Evolutionary conservation across 2,888 invertebrate species (phyloP).

Genomic region (Drosophila koepferae): DNA sequence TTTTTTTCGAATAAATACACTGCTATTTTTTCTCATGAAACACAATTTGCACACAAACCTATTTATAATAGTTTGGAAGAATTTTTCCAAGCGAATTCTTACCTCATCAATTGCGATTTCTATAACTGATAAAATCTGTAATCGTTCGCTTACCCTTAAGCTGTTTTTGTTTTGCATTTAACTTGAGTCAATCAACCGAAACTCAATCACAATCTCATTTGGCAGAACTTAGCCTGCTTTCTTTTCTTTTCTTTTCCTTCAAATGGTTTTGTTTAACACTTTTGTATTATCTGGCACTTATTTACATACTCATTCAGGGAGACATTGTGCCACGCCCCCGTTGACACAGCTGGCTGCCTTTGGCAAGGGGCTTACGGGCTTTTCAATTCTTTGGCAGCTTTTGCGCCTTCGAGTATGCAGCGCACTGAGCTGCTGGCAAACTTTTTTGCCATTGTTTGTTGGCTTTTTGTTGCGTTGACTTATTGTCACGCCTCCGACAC

Average conservation of each 20-base stretch:
- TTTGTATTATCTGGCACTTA: conserved; percentile 28
- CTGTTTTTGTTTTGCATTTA: conserved; percentile 1
- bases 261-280: conserved; percentile 39
- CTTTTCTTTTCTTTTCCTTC: conserved; percentile 4
- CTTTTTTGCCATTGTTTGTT: conserved; percentile 45
- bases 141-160: background rate
- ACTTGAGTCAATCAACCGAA: conserved; percentile 30
- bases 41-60: background rate
- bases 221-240: conserved; percentile 24
- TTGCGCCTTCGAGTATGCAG: conserved; percentile 39
- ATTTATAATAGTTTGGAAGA: background rate
- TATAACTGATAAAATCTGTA: background rate
- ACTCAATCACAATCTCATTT: conserved; percentile 41
- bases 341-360: conserved; percentile 28
- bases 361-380: conserved; percentile 60
- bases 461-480: conserved; percentile 38
- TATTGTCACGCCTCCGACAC: conserved; percentile 40
- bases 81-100: background rate
- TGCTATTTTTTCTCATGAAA: background rate
- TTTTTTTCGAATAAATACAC: background rate
- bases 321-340: conserved; percentile 20
- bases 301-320: conserved; percentile 33
- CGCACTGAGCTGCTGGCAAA: conserved; percentile 24
- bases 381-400: conserved; percentile 48
- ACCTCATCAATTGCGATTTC: background rate